These are phyloP conservation scores for Lacerta bilineata DNA, from an alignment of 2,797 vertebrate genomes.

Conservation along the genomic window DNA sequence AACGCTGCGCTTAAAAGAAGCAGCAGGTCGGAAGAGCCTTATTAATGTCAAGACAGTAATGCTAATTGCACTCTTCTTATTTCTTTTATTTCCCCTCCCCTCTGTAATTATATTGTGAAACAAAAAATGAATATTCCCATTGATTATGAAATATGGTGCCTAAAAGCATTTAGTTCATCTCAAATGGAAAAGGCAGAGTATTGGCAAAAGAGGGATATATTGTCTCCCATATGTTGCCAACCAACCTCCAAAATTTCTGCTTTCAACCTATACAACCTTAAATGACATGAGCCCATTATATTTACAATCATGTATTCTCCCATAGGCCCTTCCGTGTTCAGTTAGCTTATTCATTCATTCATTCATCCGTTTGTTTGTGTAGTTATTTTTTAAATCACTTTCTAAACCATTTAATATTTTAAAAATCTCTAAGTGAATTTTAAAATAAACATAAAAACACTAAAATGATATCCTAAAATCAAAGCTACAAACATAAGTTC, in stretches of 20 bases:
- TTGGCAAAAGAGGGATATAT: neutral
- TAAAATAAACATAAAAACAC: too few relatives aligned
- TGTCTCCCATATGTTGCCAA: neutral
- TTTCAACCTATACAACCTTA: neutral
- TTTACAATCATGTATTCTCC: neutral
- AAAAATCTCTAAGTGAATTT: too few relatives aligned
- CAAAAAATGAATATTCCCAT: neutral
- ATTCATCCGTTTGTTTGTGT: too few relatives aligned
- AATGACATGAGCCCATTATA: neutral
- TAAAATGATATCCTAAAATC: too few relatives aligned
- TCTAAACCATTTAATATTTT: too few relatives aligned
- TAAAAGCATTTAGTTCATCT: neutral
- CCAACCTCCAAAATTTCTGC: neutral
- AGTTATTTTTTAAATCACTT: too few relatives aligned
- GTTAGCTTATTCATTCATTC: too few relatives aligned
- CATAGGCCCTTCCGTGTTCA: neutral
- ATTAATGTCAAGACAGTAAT: constrained; percentile 7
- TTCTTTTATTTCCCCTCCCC: fast-evolving
- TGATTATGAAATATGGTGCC: neutral
- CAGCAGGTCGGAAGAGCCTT: neutral
- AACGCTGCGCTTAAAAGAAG: neutral
- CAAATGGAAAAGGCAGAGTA: neutral
- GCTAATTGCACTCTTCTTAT: fast-evolving
- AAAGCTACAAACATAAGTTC: too few relatives aligned
- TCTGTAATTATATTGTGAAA: neutral